phyloP scores from a whole-genome alignment of 2,797 vertebrate species.

The Trachops cirrhosus region DNA sequence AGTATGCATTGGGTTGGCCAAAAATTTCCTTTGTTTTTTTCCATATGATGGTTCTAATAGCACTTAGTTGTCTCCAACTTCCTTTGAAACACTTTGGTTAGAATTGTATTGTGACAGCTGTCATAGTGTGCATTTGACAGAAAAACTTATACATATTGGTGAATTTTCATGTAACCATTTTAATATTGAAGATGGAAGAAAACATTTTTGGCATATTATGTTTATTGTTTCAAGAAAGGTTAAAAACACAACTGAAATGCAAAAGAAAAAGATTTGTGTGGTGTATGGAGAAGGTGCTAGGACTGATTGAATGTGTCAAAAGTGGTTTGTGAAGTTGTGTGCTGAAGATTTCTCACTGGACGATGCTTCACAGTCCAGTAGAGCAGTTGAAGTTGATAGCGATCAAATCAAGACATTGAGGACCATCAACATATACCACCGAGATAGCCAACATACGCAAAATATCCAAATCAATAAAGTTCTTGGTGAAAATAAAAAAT shows the following conservation, averaged over 20 bases:
- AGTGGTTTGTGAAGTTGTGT: background rate
- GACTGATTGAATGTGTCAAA: background rate
- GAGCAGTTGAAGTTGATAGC: background rate
- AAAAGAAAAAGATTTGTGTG: background rate
- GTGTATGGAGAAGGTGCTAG: background rate
- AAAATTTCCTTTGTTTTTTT: background rate
- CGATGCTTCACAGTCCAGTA: background rate
- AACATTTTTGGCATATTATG: background rate
- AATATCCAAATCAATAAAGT: background rate
- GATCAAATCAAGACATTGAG: background rate
- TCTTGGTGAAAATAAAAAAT: background rate
- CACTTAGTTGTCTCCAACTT: background rate
- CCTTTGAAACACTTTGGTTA: background rate
- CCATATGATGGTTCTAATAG: background rate
- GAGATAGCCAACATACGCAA: background rate
- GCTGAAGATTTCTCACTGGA: background rate
- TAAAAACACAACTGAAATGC: background rate
- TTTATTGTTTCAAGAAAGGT: background rate
- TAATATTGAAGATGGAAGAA: background rate
- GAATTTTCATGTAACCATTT: background rate
- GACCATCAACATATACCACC: background rate
- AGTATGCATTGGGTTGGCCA: background rate
- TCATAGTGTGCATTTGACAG: background rate
- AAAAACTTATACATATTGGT: background rate
- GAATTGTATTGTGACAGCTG: background rate